Evolutionary conservation across 2,797 vertebrate genomes (phyloP), one percentile per base, ranked within the genome.

Genomic region (Oreortyx pictus): DNA sequence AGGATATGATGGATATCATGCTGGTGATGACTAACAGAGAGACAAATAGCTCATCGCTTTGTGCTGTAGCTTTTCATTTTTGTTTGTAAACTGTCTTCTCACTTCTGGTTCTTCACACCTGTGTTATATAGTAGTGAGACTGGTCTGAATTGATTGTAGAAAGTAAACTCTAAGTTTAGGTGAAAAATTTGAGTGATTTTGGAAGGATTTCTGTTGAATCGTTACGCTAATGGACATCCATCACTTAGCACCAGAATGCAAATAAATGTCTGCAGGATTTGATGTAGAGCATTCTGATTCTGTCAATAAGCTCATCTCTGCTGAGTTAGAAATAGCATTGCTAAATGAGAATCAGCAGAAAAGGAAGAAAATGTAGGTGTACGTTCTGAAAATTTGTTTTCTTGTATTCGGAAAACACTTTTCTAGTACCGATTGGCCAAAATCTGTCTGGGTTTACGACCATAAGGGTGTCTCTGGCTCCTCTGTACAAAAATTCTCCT

Each of bases 391-490:
- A 41, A 77, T 83, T 92, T 85, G 3, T 7, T 84, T 6, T 84
- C 62, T 46, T 31, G 72, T 67, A 43, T 74, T 81, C 71, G 68
- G 68, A 89, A 47, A 44, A 66, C 57, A 19, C 52, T 75, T 73
- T 79, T 82, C 82, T 54, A 81, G 64, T 46, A 37, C 33, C 88
- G 57, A 59, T 61, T 94, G 76, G 22, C 80, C 79, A 84, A 86
- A 74, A 19, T 83, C 71, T 93, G 57, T 94, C 92, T 56, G 77
- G 47, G 27, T 92, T 94, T 95, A 57, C 68, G 16, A 15, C 59
- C 84, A 82, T 81, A 91, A 80, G 86, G 94, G 71, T 35, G 85
- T 74, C 95, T 96, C 61, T 88, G 94, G 43, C 60, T 95, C 39
- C 62, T 88, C 61, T 92, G 33, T 74, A 18, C 57, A 83, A 89